phyloP scores from a whole-genome alignment of 2,113 vertebrate genomes.

The Callaeas wilsoni region DNA sequence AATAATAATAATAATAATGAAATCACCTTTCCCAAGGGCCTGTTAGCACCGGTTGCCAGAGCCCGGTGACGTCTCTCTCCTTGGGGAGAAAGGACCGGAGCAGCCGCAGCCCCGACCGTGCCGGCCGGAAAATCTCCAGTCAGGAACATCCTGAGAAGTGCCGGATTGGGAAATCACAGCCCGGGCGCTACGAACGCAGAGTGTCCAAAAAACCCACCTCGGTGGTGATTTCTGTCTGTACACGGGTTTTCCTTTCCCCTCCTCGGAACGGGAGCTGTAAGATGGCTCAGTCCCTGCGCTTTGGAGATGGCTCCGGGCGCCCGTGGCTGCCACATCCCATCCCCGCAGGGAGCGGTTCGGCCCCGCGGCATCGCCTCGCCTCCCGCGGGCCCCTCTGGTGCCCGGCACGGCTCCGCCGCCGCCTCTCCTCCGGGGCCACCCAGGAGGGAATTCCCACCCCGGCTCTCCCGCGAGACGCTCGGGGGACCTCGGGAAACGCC shows the following conservation, averaged over 20 bases:
- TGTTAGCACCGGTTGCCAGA: not conserved
- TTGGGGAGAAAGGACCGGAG: not conserved
- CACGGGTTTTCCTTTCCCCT: not conserved
- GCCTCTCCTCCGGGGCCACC: not conserved
- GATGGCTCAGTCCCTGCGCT: not conserved
- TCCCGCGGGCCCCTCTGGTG: not conserved
- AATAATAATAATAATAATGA: not conserved
- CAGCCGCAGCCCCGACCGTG: not conserved
- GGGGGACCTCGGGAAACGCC: not conserved
- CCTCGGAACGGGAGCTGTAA: not conserved
- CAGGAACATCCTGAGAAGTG: not conserved
- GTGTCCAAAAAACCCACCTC: not conserved
- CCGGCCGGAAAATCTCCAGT: not conserved
- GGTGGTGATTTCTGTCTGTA: not conserved
- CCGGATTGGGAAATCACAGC: not conserved
- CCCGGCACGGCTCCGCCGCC: not conserved
- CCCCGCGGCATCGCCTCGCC: not conserved
- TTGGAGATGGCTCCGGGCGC: not conserved
- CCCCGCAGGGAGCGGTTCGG: not conserved
- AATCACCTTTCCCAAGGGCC: constrained; percentile 13
- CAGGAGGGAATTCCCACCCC: not conserved
- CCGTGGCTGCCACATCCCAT: constrained; percentile 5
- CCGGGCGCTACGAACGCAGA: not conserved
- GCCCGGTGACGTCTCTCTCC: not conserved
- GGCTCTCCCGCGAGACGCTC: not conserved